Base-by-base conservation (phyloP, 2,113 vertebrate genomes). In the Brachirus orientalis region DNA sequence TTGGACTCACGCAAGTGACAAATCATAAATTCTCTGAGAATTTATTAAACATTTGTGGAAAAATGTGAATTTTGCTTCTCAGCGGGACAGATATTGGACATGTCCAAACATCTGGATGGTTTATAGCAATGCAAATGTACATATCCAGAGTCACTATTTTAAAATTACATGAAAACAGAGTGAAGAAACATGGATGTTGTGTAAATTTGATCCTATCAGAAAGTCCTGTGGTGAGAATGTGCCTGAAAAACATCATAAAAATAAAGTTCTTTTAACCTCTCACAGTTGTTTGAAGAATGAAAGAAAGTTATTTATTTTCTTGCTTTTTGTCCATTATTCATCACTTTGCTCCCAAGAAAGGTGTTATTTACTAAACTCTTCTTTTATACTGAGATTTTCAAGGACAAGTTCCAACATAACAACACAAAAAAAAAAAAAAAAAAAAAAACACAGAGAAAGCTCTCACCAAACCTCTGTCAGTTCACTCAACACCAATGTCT, bases 241-340 rank as follows among this genome's bases (percentile, higher is more conserved):
- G 19, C 22, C 19, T 50, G 47, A 50, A 13, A 19, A 13, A 19
- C 47, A 11, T 13, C 47, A 48, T 12, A 2, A 35, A 7, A 47
- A 18, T 2, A 36, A 16, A 9, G 19, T n/a, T 22, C 4, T 19
- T 1, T 6, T 28, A 1, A 28, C 28, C 28, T n/a, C 12, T 44
- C 37, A 36, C 10, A n/a, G 2, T 1, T 48, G 36, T n/a, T 41
- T 3, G 1, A 17, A 56, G 35, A 17, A 10, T 60, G 13, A 18
- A 33, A 51, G 16, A 1, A 13, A 22, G 35, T 13, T 3, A 6
- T 48, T n/a, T 18, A 1, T 17, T 55, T 35, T 41, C 20, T 53
- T 12, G 40, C 20, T 60, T 16, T 19, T 14, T 50, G 43, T 62
- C 37, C 36, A 50, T 50, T 50, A 50, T 50, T 50, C 17, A 50